These are phyloP conservation scores for Branchinecta lindahli DNA, from an alignment of 1,140 invertebrate genomes.

Conservation along the genomic window DNA sequence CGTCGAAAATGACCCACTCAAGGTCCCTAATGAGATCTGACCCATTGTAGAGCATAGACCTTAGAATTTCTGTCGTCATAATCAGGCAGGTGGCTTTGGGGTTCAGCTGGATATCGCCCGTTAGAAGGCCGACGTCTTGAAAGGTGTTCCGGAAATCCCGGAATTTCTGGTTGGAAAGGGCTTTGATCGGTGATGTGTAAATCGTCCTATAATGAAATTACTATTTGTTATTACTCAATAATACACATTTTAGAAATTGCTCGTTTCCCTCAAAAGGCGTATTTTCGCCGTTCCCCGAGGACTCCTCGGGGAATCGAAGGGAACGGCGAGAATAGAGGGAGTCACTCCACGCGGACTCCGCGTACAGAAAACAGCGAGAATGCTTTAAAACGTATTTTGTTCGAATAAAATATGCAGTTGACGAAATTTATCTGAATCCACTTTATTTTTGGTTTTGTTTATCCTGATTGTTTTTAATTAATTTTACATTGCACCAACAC, in stretches of 20 bases:
- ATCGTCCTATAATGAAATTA: constrained; percentile 53
- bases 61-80: constrained; percentile 98
- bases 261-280: no score
- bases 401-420: no score
- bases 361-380: no score
- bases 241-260: constrained; percentile 12
- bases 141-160: constrained; percentile 87
- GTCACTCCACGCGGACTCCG: no score
- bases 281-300: no score
- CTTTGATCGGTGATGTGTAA: constrained; percentile 99
- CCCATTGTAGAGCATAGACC: constrained; percentile 92
- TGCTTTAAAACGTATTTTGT: no score
- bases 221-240: constrained; percentile 18
- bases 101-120: constrained; percentile 93
- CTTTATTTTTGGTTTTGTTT: no score
- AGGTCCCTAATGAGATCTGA: constrained; percentile 87
- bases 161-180: constrained; percentile 98
- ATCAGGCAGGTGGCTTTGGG: constrained; percentile 84
- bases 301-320: no score
- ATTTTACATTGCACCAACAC: no score
- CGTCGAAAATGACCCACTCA: constrained; percentile 98
- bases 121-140: constrained; percentile 83
- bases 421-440: no score
- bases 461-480: no score
- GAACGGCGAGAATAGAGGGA: no score